Percentiles rank a stretch among this genome's conserved stretches.
phyloP scores from a whole-genome alignment of 2,113 vertebrate species.

The Elephantulus edwardii region DNA sequence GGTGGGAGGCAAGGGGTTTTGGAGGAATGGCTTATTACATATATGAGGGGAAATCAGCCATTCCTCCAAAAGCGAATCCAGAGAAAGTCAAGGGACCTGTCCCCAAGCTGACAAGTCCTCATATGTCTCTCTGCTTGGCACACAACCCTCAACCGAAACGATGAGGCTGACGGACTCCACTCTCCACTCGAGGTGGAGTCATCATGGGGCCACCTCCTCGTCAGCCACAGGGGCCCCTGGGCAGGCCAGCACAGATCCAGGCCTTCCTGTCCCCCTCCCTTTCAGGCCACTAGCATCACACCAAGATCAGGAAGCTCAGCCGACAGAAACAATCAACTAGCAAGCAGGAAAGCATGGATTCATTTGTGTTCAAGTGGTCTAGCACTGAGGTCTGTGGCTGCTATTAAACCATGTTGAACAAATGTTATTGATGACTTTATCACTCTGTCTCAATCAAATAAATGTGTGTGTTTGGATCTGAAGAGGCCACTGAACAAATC shows the following conservation, averaged over 20 bases:
- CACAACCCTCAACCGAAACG: constrained; percentile 3
- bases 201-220: not conserved
- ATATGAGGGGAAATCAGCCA: not conserved
- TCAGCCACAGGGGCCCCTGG: not conserved
- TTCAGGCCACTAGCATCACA: constrained; percentile 13
- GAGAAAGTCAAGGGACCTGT: not conserved
- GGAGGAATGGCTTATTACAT: not conserved
- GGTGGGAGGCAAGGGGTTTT: not conserved
- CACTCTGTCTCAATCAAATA: constrained; percentile 8
- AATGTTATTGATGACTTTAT: constrained; percentile 45
- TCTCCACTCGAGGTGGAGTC: too few relatives aligned
- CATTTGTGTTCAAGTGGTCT: constrained; percentile 11
- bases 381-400: constrained; percentile 13
- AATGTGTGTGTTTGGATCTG: not conserved
- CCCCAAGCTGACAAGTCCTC: too few relatives aligned
- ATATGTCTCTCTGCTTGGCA: too few relatives aligned
- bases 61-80: too few relatives aligned
- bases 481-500: not conserved
- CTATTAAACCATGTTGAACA: constrained; percentile 23
- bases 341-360: constrained; percentile 36
- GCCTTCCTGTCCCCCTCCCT: not conserved
- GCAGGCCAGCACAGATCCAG: not conserved
- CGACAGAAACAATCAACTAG: constrained; percentile 23
- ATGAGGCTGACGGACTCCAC: not conserved
- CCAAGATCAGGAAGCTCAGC: not conserved